Base-by-base conservation (phyloP, 2,797 vertebrate species). In the Hozukius guyotensis region DNA sequence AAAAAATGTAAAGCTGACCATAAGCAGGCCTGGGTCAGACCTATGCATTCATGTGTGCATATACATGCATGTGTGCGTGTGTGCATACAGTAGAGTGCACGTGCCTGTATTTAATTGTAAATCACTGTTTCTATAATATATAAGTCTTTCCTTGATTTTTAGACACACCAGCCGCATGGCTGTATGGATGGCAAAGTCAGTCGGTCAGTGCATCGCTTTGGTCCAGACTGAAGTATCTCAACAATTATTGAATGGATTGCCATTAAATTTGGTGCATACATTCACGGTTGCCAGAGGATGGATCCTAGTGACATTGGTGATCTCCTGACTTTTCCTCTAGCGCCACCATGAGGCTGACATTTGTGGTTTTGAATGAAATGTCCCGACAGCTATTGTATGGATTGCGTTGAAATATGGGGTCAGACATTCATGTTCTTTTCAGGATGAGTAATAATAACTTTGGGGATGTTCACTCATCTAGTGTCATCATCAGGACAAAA, bases 1-100 rank as follows among this genome's bases (percentile, higher is more conserved):
- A 88, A 91, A 94, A 87, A 49, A 69, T 65, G 82, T 80, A 83
- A 91, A 85, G 59, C 79, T 66, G 52, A 65, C 10, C 46, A 36
- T 20, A 56, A 16, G 57, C 69, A 57, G 55, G 12, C 42, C 36
- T 27, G 34, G 68, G 27, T 76, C 66, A 69, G 34, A 70, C 71
- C 13, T 72, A 20, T 77, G 49, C 49, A 42, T 46, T 53, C 9
- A 18, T 62, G 13, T 59, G 10, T 68, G 18, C 14, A 22, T 29
- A 9, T 55, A n/a, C 3, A 42, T 5, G 20, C 63, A 25, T 42
- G n/a, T 60, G 27, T 31, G 14, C 13, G 32, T 18, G 20, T 10
- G 12, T n/a, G 27, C 7, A 8, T 22, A 34, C 29, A 52, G 55
- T 59, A n/a, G n/a, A 38, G 42, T 31, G 6, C 8, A 13, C 22